These are phyloP conservation scores for Drosophila tanythrix DNA, from an alignment of 2,888 invertebrate species.

Conservation along the genomic window DNA sequence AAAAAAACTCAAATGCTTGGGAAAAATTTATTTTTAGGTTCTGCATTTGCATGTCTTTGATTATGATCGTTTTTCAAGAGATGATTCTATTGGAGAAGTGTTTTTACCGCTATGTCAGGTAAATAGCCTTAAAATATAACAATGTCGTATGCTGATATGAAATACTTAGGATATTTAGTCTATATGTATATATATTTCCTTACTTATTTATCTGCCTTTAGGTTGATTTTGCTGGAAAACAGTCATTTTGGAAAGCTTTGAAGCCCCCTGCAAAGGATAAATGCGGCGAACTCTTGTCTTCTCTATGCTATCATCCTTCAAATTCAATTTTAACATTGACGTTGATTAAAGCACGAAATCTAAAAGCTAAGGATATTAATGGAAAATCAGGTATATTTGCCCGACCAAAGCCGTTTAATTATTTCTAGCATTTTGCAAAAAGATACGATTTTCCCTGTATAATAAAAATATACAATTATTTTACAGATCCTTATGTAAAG, in stretches of 20 bases:
- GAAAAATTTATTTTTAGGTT: conserved; percentile 85
- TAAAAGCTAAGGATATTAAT: conserved; percentile 98
- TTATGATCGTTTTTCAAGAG: conserved; percentile 96
- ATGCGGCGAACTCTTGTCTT: conserved; percentile 95
- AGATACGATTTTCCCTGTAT: not conserved
- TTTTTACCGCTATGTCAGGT: conserved; percentile 96
- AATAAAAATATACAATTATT: not conserved
- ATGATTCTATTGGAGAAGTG: conserved; percentile 97
- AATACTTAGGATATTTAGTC: not conserved
- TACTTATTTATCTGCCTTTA: not conserved
- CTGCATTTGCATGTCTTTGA: conserved; percentile 97
- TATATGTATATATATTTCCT: no score
- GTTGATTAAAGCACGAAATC: conserved; percentile 95
- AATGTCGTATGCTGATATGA: not conserved
- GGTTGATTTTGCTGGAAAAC: conserved; percentile 94
- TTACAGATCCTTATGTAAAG: conserved; percentile 98
- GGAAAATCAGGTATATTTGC: conserved; percentile 92
- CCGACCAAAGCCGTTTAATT: not conserved
- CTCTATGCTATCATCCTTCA: conserved; percentile 97
- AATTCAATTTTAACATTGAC: conserved; percentile 96
- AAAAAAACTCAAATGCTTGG: not conserved
- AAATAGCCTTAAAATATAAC: conserved; percentile 61
- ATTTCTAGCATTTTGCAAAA: not conserved
- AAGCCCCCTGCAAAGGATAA: conserved; percentile 97
- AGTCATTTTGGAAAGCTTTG: conserved; percentile 96